phyloP scores from a whole-genome alignment of 2,888 invertebrate genomes.

The Allolobophora icterica region DNA sequence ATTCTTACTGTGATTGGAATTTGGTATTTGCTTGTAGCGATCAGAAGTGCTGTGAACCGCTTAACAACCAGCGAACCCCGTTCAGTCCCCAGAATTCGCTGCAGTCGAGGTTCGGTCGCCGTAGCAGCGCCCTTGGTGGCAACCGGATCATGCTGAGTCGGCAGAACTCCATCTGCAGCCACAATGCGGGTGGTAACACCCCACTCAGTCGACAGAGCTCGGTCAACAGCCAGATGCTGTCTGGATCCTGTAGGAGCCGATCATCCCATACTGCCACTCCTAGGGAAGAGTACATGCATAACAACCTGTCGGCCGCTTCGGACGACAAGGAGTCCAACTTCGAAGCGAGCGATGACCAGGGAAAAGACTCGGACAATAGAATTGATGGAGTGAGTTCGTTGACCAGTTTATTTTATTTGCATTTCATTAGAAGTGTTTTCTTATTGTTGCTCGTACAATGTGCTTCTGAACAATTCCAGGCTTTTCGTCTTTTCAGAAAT shows the following conservation, averaged over 20 bases:
- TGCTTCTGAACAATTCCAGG: too few species aligned
- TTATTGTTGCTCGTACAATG: neutral
- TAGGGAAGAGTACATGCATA: constrained; percentile 29
- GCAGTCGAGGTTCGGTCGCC: neutral
- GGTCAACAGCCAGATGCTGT: constrained; percentile 50
- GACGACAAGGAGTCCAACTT: constrained; percentile 30
- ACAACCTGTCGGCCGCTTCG: neutral
- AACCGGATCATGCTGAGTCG: constrained; percentile 35
- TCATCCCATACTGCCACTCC: neutral
- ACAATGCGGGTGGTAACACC: constrained; percentile 49
- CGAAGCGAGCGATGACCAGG: neutral
- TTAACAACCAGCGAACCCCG: constrained; percentile 29
- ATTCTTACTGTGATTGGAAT: neutral
- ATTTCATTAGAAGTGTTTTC: neutral
- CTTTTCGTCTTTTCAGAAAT: too few species aligned
- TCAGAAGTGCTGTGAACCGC: neutral
- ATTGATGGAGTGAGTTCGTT: neutral
- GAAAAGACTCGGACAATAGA: neutral
- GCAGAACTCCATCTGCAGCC: constrained; percentile 50
- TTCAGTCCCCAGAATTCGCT: constrained; percentile 26
- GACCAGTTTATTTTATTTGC: neutral
- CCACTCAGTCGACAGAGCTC: constrained; percentile 54
- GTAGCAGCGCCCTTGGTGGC: constrained; percentile 22
- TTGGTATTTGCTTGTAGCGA: neutral
- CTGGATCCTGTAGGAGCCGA: neutral